Conservation (phyloP, 2,797 vertebrate genomes). For the Lutjanus argentimaculatus region DNA sequence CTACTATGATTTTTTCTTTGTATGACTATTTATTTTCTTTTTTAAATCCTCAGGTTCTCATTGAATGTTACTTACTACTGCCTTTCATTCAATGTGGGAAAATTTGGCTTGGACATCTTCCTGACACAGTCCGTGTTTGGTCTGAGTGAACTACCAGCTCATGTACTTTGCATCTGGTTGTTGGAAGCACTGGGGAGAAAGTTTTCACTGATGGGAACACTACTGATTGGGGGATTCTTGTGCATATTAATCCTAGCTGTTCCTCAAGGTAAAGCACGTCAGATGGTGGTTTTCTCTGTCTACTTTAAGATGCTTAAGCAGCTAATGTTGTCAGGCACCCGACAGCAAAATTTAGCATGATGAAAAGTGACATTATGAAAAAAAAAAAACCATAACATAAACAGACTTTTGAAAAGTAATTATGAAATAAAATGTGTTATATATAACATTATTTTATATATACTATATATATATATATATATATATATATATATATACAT, state of each 20-base stretch:
- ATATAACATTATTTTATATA: too few relatives aligned
- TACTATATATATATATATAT: too few relatives aligned
- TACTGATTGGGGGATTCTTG: conserved; percentile 82
- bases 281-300: background rate
- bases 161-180: conserved; percentile 82
- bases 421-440: too few relatives aligned
- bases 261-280: conserved; percentile 83
- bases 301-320: background rate
- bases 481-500: too few relatives aligned
- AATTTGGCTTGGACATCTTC: conserved; percentile 90
- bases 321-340: background rate
- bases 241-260: conserved; percentile 83
- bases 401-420: too few relatives aligned
- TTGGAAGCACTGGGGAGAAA: conserved; percentile 86
- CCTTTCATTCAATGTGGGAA: conserved; percentile 87
- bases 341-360: too few relatives aligned
- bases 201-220: conserved; percentile 76
- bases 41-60: conserved; percentile 84
- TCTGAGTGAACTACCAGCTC: conserved; percentile 85
- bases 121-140: conserved; percentile 91
- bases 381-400: too few relatives aligned
- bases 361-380: too few relatives aligned
- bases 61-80: conserved; percentile 87
- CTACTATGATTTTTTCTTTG: background rate
- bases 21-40: background rate